These are phyloP conservation scores for Ictalurus punctatus DNA, from an alignment of 2,113 vertebrate species.

Conservation along the genomic window DNA sequence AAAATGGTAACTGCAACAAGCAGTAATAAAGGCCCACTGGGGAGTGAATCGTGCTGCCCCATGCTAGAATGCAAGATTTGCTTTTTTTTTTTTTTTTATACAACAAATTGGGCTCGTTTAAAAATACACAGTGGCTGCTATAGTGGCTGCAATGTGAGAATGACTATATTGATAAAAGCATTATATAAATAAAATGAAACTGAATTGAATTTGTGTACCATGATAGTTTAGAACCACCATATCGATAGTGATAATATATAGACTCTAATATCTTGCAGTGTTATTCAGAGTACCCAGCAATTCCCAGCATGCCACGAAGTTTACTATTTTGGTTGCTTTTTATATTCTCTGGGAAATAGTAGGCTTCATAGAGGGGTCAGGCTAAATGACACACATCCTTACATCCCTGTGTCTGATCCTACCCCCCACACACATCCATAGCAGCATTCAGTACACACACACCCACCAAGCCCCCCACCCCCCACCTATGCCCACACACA, in stretches of 20 bases:
- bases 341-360: not conserved
- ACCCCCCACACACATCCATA: conserved; percentile 59
- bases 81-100: not conserved
- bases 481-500: conserved; percentile 61
- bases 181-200: not conserved
- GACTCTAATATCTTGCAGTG: not conserved
- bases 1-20: not conserved
- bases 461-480: conserved; percentile 60
- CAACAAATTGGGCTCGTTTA: not conserved
- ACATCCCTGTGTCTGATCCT: conserved; percentile 7
- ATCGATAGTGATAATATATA: not conserved
- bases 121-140: not conserved
- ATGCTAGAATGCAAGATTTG: not conserved
- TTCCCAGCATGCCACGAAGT: not conserved
- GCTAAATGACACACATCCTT: conserved; percentile 12
- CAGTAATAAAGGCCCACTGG: not conserved
- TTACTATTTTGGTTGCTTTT: not conserved
- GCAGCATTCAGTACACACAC: conserved; percentile 71
- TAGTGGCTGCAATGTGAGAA: not conserved
- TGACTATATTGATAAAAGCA: not conserved
- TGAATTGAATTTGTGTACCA: not conserved
- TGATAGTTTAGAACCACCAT: not conserved
- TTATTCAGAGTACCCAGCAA: not conserved
- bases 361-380: not conserved
- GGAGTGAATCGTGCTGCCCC: not conserved